These are phyloP conservation scores for Triplophysa dalaica DNA, from an alignment of 2,113 vertebrate genomes.

Conservation along the genomic window DNA sequence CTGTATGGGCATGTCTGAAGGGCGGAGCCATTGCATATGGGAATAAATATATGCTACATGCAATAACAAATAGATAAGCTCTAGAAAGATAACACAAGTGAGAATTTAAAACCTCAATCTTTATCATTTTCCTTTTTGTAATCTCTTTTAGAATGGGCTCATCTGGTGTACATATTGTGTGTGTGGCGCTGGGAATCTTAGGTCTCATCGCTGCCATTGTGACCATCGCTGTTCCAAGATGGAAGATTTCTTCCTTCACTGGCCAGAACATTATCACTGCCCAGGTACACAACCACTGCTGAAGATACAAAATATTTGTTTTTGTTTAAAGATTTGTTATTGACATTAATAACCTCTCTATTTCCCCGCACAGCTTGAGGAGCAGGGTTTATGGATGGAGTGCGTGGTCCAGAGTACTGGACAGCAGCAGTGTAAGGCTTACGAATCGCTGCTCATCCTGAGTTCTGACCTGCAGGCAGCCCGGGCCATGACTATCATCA, in stretches of 20 bases:
- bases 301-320: too few species aligned
- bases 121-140: background rate
- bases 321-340: too few species aligned
- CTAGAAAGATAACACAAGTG: background rate
- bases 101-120: too few species aligned
- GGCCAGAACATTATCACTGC: conserved; percentile 75
- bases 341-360: background rate
- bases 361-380: conserved; percentile 23
- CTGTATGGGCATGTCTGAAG: conserved; percentile 48
- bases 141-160: conserved; percentile 69
- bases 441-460: conserved; percentile 73
- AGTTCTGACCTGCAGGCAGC: conserved; percentile 70
- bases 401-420: conserved; percentile 81
- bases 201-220: conserved; percentile 72
- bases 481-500: conserved; percentile 76
- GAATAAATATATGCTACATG: background rate
- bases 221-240: conserved; percentile 69
- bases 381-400: conserved; percentile 74
- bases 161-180: conserved; percentile 68
- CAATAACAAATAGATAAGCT: too few species aligned
- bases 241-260: conserved; percentile 71
- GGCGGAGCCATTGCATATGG: background rate
- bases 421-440: conserved; percentile 80
- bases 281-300: conserved; percentile 63
- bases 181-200: conserved; percentile 68